phyloP scores from a whole-genome alignment of 2,113 vertebrate genomes.

The Odocoileus virginianus region DNA sequence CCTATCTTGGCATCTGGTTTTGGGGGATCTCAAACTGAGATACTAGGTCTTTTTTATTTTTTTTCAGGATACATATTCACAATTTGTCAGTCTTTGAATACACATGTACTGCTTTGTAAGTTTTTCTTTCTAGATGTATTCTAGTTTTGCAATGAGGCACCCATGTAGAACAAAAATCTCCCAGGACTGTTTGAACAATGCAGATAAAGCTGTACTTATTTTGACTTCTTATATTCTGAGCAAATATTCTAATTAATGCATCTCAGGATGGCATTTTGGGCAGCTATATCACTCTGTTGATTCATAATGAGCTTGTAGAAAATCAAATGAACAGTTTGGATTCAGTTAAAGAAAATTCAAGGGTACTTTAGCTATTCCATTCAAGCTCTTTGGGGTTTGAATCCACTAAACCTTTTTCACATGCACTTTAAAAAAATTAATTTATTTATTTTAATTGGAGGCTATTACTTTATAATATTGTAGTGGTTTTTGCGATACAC shows the following conservation, averaged over 20 bases:
- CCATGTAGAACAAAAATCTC: background rate
- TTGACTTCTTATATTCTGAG: background rate
- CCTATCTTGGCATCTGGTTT: background rate
- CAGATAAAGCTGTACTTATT: background rate
- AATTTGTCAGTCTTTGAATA: background rate
- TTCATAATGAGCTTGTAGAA: background rate
- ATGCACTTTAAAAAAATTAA: background rate
- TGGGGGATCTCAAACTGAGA: background rate
- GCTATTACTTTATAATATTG: background rate
- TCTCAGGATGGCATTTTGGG: background rate
- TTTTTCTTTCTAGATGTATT: background rate
- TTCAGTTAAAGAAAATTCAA: constrained; percentile 6
- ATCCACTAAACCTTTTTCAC: background rate
- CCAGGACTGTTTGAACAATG: background rate
- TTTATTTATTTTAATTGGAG: background rate
- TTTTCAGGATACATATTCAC: background rate
- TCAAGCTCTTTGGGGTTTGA: background rate
- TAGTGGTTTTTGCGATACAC: background rate
- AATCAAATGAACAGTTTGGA: background rate
- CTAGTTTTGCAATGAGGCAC: background rate
- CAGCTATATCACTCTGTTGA: background rate
- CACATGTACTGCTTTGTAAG: background rate
- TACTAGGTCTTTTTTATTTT: background rate
- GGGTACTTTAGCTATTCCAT: background rate
- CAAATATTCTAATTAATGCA: background rate